Percentiles rank a stretch among this genome's conserved stretches.
phyloP scores from a whole-genome alignment of 1,140 invertebrate genomes.

The Drosophila funebris region DNA sequence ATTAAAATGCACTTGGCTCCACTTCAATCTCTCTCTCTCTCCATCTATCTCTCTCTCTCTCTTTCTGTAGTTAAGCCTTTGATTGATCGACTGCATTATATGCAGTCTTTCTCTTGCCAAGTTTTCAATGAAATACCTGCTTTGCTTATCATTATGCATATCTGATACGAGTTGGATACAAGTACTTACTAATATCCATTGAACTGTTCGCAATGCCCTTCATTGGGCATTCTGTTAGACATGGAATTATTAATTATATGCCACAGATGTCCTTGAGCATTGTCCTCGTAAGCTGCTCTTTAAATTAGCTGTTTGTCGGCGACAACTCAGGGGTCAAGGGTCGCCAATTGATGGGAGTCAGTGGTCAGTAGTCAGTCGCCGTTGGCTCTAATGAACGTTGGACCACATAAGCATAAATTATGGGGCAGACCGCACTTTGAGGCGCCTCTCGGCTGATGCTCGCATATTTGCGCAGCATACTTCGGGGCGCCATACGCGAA shows the following conservation, averaged over 20 bases:
- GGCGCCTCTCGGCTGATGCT: constrained; percentile 18
- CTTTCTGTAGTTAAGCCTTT: not conserved
- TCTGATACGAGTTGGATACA: not conserved
- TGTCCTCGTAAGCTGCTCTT: constrained; percentile 20
- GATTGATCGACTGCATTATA: not conserved
- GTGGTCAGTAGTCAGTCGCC: not conserved
- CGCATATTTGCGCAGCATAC: constrained; percentile 75
- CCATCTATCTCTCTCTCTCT: not conserved
- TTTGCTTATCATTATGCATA: no score
- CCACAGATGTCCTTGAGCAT: constrained; percentile 42
- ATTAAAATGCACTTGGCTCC: not conserved
- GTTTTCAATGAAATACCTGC: no score
- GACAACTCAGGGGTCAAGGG: constrained; percentile 44
- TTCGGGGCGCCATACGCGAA: constrained; percentile 53
- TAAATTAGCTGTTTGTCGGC: constrained; percentile 64
- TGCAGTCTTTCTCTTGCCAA: no score
- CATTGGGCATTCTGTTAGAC: no score
- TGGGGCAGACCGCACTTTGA: constrained; percentile 24
- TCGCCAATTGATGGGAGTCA: constrained; percentile 7
- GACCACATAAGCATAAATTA: constrained; percentile 76
- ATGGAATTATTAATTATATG: constrained; percentile 7
- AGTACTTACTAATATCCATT: not conserved
- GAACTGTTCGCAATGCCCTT: not conserved
- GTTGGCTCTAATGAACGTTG: constrained; percentile 39
- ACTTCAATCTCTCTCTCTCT: not conserved